phyloP scores from a whole-genome alignment of 2,113 vertebrate genomes.

The Athene noctua region DNA sequence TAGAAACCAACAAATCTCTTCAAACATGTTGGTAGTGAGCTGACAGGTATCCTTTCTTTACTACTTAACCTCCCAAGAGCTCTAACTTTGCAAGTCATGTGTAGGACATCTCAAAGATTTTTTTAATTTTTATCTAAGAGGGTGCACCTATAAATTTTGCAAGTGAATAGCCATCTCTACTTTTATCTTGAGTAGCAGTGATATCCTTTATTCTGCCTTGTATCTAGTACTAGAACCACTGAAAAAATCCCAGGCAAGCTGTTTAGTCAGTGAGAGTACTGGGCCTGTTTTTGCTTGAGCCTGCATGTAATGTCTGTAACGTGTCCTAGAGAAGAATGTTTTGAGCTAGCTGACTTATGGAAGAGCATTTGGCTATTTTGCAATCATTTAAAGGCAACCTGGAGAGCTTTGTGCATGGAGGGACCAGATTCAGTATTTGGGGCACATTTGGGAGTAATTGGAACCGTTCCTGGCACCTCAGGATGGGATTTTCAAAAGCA shows the following conservation, averaged over 20 bases:
- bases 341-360: neutral
- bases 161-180: neutral
- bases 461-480: neutral
- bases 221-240: neutral
- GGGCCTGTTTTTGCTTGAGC: neutral
- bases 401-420: neutral
- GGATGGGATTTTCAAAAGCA: neutral
- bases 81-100: neutral
- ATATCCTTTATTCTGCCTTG: neutral
- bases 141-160: neutral
- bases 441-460: neutral
- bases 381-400: neutral
- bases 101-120: neutral
- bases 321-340: neutral
- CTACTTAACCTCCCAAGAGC: neutral
- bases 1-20: conserved; percentile 11
- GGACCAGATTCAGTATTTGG: neutral
- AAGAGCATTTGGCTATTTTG: neutral
- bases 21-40: neutral
- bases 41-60: conserved; percentile 11
- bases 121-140: neutral
- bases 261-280: neutral
- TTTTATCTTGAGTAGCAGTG: neutral
- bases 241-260: neutral
- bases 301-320: fast-evolving